phyloP scores from a whole-genome alignment of 2,113 vertebrate species.

The Dromas ardeola region DNA sequence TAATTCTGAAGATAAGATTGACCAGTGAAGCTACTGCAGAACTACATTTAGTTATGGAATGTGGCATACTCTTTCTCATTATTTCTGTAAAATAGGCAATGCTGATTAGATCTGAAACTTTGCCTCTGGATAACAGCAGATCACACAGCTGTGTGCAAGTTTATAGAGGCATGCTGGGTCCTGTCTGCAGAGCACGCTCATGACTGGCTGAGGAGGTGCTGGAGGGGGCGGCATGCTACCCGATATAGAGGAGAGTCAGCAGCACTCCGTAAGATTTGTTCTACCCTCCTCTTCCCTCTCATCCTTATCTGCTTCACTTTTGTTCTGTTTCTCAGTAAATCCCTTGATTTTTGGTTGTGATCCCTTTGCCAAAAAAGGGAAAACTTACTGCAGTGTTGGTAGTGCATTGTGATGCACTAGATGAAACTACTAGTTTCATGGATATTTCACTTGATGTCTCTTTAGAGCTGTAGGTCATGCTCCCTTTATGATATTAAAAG shows the following conservation, averaged over 20 bases:
- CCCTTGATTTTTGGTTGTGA: background rate
- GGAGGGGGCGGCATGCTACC: background rate
- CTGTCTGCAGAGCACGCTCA: background rate
- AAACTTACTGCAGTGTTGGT: background rate
- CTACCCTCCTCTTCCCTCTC: background rate
- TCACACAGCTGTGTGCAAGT: background rate
- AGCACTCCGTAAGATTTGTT: background rate
- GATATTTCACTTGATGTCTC: background rate
- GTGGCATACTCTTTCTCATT: background rate
- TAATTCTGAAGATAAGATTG: conserved; percentile 25
- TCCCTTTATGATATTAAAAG: background rate
- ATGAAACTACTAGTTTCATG: background rate
- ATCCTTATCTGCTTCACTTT: background rate
- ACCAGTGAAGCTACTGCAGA: background rate
- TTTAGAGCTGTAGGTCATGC: background rate
- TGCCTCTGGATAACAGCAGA: background rate
- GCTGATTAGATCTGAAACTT: background rate
- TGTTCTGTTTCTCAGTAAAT: background rate
- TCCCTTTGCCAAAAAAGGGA: background rate
- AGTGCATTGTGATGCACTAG: background rate
- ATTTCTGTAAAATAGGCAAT: background rate
- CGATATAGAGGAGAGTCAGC: background rate
- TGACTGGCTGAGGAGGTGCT: background rate
- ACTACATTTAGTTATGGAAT: background rate
- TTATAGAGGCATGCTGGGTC: background rate